phyloP scores from a whole-genome alignment of 2,888 invertebrate genomes.

The Mylabris sibirica region DNA sequence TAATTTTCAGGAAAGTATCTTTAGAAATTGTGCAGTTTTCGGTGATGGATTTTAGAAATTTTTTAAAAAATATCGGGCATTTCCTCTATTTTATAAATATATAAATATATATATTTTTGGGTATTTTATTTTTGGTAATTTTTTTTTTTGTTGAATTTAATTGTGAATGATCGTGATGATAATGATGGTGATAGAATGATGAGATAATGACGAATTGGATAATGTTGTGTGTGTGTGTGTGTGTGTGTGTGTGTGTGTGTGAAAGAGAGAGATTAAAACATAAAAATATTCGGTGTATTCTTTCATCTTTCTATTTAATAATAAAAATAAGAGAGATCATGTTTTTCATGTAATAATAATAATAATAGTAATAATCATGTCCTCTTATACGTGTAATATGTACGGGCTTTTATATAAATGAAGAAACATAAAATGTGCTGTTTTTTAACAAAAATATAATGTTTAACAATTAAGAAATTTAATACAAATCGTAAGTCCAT shows the following conservation, averaged over 20 bases:
- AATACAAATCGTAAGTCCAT: conserved; percentile 15
- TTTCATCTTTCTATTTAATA: neutral
- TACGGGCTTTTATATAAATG: conserved; percentile 30
- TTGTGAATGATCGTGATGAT: neutral
- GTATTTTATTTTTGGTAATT: neutral
- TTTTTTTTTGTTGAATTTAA: neutral
- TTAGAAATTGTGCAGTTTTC: neutral
- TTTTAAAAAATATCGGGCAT: no score
- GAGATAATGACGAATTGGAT: neutral
- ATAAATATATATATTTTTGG: neutral
- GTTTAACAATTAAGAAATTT: neutral
- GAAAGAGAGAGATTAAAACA: neutral
- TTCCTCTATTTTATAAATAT: no score
- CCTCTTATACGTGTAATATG: conserved; percentile 34
- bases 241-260: no score
- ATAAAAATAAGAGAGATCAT: neutral
- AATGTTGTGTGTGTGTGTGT: no score
- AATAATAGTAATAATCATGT: conserved; percentile 27
- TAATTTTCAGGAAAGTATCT: conserved; percentile 28
- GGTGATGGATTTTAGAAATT: neutral
- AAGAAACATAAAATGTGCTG: conserved; percentile 3
- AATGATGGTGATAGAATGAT: neutral
- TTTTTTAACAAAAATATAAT: neutral
- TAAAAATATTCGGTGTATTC: conserved; percentile 2
- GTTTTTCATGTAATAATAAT: conserved; percentile 19